Conservation (phyloP, 2,888 invertebrate genomes). For the Andrena marginata region DNA sequence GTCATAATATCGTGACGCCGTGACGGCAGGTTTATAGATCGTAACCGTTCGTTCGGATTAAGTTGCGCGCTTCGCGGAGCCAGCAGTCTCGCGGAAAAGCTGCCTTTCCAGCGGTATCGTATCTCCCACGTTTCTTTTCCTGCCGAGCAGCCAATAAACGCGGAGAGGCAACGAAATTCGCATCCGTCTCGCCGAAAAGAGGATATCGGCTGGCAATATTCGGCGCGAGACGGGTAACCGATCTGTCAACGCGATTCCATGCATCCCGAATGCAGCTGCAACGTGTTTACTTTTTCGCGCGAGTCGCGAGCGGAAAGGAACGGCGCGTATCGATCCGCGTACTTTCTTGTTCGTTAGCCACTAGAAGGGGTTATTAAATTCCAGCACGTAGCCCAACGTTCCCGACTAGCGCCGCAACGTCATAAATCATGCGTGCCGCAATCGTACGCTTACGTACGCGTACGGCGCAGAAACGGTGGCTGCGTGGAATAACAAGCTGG, state of each 20-base stretch:
- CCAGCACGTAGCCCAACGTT: conserved; percentile 56
- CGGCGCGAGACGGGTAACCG: background rate
- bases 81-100: conserved; percentile 21
- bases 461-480: conserved; percentile 37
- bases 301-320: background rate
- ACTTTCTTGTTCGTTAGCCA: conserved; percentile 4
- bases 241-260: background rate
- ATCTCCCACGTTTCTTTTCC: background rate
- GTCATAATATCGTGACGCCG: conserved; percentile 2
- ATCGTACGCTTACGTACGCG: conserved; percentile 42
- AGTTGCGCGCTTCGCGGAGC: background rate
- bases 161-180: conserved; percentile 23
- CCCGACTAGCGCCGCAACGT: conserved; percentile 52
- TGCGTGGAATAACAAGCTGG: conserved; percentile 52
- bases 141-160: conserved; percentile 42
- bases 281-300: conserved; percentile 1
- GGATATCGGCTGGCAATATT: conserved; percentile 29
- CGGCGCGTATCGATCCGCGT: conserved; percentile 7
- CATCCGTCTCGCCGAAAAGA: conserved; percentile 11
- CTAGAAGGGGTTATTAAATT: conserved; percentile 60
- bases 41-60: conserved; percentile 29
- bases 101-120: background rate
- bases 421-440: conserved; percentile 56
- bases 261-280: background rate
- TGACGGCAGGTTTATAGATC: conserved; percentile 20